These are phyloP conservation scores for Copidosoma floridanum DNA, from an alignment of 1,140 invertebrate species.

Conservation along the genomic window DNA sequence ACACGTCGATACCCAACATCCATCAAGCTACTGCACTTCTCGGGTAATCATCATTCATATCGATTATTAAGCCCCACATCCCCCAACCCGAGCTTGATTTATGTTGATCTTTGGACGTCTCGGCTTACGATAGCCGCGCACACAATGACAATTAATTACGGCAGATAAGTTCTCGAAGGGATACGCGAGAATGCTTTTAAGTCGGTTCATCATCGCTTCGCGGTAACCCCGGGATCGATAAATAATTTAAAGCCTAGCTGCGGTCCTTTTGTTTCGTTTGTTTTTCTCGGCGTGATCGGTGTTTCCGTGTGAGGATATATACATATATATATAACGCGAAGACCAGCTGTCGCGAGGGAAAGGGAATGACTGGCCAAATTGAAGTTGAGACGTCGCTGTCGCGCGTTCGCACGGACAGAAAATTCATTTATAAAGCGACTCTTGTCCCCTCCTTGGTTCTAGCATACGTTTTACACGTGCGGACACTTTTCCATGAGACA, in stretches of 20 bases:
- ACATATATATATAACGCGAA: too few species aligned
- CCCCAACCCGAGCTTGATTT: too few species aligned
- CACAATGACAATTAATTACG: conserved; percentile 14
- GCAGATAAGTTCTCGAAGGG: not conserved
- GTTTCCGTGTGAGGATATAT: too few species aligned
- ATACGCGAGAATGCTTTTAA: conserved; percentile 16
- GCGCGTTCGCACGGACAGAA: conserved; percentile 35
- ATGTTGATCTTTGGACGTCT: conserved; percentile 4
- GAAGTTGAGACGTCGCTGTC: conserved; percentile 46
- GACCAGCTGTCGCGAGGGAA: not conserved
- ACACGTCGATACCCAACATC: not conserved
- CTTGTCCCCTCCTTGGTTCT: too few species aligned
- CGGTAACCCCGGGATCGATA: too few species aligned
- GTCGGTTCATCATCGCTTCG: too few species aligned
- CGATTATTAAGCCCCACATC: conserved; percentile 11
- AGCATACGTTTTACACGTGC: conserved; percentile 47
- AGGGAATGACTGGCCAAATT: conserved; percentile 48
- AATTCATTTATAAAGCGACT: conserved; percentile 53
- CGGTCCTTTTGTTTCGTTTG: too few species aligned
- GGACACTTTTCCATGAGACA: conserved; percentile 56
- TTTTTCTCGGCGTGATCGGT: not conserved
- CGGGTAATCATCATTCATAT: not conserved
- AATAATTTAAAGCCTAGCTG: too few species aligned
- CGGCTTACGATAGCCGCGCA: too few species aligned
- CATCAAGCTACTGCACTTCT: not conserved